Base-by-base conservation (phyloP, 1,140 invertebrate species). In the Eumaeus atala region DNA sequence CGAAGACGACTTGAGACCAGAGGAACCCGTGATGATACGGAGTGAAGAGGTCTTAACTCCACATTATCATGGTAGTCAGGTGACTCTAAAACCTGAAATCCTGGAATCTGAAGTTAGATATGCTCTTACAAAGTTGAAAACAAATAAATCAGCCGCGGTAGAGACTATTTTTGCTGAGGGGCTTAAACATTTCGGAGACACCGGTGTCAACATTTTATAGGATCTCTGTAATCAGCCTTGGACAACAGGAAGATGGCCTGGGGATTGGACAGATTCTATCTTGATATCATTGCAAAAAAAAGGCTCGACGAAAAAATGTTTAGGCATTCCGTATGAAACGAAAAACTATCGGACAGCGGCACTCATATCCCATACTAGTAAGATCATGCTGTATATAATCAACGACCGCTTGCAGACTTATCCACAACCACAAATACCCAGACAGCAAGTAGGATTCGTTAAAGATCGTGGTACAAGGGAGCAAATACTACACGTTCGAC, bases 301-400 rank as follows among this genome's bases (percentile, higher is more conserved):
- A 51, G 56, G 59, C 7, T 65, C 57, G 3, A 54, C 51, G 5
- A 60, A 48, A 48, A 44, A 16, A 6, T 62, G 60, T 16, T n/a
- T n/a, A n/a, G 21, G 21, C 21, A n/a, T n/a, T n/a, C n/a, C n/a
- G n/a, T n/a, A n/a, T n/a, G n/a, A n/a, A n/a, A n/a, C n/a, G n/a
- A 14, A 12, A 3, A 64, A 60, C 42, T 64, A 59, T 6, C 21
- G 54, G 4, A 61, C 55, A 6, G 38, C 54, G 9, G 55, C 59
- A 9, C 54, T 66, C 9, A 62, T 66, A 54, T 59, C 57, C 3
- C 59, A 67, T 54, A 56, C 47, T 1, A 66, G 64, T 37, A 66
- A 66, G 38, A 62, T 62, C 11, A 21, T 66, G 12, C 54, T 66
- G 0, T 35, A 66, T 9, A 11, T 66, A 4, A 59, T 59, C 3